Evolutionary conservation across 2,113 vertebrate genomes (phyloP).

Genomic region (Himantopus leucocephalus): DNA sequence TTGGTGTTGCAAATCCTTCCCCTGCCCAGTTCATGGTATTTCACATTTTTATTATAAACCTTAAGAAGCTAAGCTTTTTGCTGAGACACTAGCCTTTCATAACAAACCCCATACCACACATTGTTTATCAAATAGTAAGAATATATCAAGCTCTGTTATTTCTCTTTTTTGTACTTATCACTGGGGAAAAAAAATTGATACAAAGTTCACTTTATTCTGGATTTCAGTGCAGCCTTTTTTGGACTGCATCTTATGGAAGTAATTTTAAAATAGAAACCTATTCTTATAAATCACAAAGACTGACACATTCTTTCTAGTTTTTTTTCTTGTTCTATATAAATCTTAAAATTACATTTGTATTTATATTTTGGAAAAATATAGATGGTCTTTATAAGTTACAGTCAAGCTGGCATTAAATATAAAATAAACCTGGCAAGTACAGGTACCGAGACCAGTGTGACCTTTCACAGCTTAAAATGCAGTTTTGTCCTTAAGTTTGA

Average conservation of each 20-base stretch:
- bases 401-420: neutral
- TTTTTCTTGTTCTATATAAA: neutral
- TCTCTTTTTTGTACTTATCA: neutral
- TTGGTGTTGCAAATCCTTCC: neutral
- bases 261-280: neutral
- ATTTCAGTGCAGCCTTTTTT: neutral
- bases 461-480: neutral
- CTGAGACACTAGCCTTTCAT: neutral
- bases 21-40: neutral
- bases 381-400: neutral
- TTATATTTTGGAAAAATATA: neutral
- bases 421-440: neutral
- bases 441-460: neutral
- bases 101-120: neutral
- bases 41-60: neutral
- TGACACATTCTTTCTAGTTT: neutral
- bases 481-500: neutral
- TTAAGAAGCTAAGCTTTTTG: neutral
- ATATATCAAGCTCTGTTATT: neutral
- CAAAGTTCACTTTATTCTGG: neutral
- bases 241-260: neutral
- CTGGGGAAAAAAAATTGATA: neutral
- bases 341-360: neutral
- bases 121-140: constrained; percentile 4
- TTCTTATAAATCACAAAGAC: neutral